Conservation (phyloP, 2,113 vertebrate species). For the Chroicocephalus ridibundus region DNA sequence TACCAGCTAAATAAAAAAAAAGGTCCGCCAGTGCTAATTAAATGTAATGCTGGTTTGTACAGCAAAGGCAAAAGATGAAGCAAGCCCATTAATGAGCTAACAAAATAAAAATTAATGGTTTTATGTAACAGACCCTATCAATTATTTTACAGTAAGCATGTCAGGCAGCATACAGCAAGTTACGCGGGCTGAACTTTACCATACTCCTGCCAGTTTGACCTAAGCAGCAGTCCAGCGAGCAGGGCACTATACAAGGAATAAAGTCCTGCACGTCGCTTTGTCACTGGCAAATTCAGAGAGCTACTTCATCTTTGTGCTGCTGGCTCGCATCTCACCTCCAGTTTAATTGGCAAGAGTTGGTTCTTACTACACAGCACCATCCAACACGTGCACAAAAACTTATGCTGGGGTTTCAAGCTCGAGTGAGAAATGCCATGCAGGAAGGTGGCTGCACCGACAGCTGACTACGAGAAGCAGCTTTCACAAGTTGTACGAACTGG, state of each 20-base stretch:
- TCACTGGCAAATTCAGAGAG: neutral
- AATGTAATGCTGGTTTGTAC: slow-evolving; percentile 26
- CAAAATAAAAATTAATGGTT: slow-evolving; percentile 57
- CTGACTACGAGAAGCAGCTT: neutral
- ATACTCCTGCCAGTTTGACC: neutral
- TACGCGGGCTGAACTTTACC: neutral
- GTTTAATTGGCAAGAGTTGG: neutral
- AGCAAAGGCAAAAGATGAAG: slow-evolving; percentile 39
- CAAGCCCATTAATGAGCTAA: slow-evolving; percentile 54
- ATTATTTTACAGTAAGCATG: slow-evolving; percentile 6
- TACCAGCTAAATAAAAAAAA: slow-evolving; percentile 70
- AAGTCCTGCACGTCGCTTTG: neutral
- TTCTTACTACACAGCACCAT: neutral
- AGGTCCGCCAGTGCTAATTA: slow-evolving; percentile 66
- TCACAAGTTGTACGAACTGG: neutral
- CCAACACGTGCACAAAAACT: no score
- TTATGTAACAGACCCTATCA: slow-evolving; percentile 1
- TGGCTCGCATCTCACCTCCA: neutral
- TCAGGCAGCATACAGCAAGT: neutral
- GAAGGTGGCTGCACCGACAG: neutral
- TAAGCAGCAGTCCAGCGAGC: rapidly evolving
- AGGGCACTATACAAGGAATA: neutral
- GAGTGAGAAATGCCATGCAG: neutral
- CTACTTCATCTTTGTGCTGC: neutral
- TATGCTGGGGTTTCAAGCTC: neutral